Base-by-base conservation (phyloP, 2,113 vertebrate species). In the Passer montanus region DNA sequence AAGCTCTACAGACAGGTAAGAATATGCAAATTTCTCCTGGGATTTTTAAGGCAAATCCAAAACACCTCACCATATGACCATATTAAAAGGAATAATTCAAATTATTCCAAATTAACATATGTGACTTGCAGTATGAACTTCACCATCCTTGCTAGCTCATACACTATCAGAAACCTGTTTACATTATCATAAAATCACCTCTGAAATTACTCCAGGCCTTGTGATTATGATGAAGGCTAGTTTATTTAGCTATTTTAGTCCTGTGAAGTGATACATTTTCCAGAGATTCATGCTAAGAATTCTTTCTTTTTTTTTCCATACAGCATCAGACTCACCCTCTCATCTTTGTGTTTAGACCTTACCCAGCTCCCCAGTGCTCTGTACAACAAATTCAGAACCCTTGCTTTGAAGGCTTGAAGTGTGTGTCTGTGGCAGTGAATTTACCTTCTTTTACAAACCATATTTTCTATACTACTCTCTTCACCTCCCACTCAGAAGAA, bases 221-320 rank as follows among this genome's bases (percentile, higher is more conserved):
- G 47, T 72, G 35, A 35, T 78, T 75, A 63, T 43, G 27, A 30
- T 70, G 47, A 74, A 88, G 11, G 8, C 49, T 80, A 58, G n/a
- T 81, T 88, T 95, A 88, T 59, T 77, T 75, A 78, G 64, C 62
- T 78, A 20, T 83, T 83, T 44, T 37, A 41, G 52, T 58, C 35
- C 28, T 59, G 19, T 60, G n/a, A 93, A 78, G 47, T 21, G 28
- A 63, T 39, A 53, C 19, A 44, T 81, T 87, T 89, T 89, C 41
- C 77, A 94, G 84, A 91, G 33, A 21, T 67, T 64, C 76, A 60
- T 39, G 24, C 39, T 92, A 56, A 84, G 28, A 13, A 37, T 86
- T 67, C 30, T 69, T 63, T 21, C 13, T 33, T 49, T 52, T 66
- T 19, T 4, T 47, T 62, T 8, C 24, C 24, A 44, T 56, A 23